phyloP scores from a whole-genome alignment of 2,888 invertebrate genomes.

The Lacanobia wlatinum region DNA sequence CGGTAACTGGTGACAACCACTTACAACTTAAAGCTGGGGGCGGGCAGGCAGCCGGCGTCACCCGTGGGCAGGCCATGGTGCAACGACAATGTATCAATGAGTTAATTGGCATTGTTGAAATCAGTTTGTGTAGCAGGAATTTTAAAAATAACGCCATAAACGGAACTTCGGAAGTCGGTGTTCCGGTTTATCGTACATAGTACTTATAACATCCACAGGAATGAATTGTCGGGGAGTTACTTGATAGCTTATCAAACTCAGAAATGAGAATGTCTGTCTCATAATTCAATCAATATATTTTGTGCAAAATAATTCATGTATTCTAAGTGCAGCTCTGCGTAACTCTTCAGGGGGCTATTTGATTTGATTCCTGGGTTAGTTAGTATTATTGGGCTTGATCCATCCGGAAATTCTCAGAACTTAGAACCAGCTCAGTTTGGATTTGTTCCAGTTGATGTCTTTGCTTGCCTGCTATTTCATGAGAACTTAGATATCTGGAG shows the following conservation, averaged over 20 bases:
- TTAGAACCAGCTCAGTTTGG: no score
- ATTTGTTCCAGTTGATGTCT: no score
- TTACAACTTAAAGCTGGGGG: no score
- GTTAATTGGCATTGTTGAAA: background rate
- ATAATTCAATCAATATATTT: background rate
- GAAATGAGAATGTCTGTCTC: slow-evolving; percentile 6
- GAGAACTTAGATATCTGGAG: no score
- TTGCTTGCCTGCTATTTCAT: no score
- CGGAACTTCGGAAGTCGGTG: slow-evolving; percentile 9
- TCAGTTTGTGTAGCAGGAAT: background rate
- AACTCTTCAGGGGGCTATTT: background rate
- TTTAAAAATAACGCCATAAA: background rate
- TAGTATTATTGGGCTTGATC: no score
- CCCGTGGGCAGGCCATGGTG: no score
- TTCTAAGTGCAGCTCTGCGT: background rate
- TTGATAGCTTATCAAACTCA: slow-evolving; percentile 40
- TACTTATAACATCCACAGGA: slow-evolving; percentile 44
- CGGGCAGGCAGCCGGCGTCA: no score
- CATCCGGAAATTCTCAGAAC: no score
- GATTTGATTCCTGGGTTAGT: no score
- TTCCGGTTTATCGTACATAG: slow-evolving; percentile 17
- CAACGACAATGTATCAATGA: no score
- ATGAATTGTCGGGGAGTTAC: slow-evolving; percentile 17
- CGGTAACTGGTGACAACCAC: no score
- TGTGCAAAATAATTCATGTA: background rate